Evolutionary conservation across 2,888 invertebrate species (phyloP), one percentile per base, ranked within the genome.

Genomic region (Phengaris arion): DNA sequence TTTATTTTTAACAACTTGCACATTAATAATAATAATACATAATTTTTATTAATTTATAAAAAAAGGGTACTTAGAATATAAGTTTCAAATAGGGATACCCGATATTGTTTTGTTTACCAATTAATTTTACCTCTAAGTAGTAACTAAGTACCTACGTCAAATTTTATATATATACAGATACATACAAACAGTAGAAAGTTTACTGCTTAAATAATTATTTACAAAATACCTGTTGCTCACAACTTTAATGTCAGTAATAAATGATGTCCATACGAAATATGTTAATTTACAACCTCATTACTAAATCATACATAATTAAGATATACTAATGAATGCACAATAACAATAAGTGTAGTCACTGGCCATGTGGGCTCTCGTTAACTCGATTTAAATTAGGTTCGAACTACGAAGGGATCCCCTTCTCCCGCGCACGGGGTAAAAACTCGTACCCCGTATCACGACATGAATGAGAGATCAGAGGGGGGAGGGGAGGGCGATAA

Each of bases 391-490:
- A 64, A 64, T 64, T 10, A 64, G 59, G 15, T 57, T 6, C 22
- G 4, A 59, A 35, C 35, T 35, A 35, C 35, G 35, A 35, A 35
- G 35, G 35, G 35, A 35, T 35, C 59, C 22, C 59, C 59, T 57
- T 57, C 13, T 10, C 87, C 87, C 83, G 78, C 79, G 78, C 79
- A 80, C 79, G 79, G 81, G 81, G 82, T 35, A 35, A 35, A 35
- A 85, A 84, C 82, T 83, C 84, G 87, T 86, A 88, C 88, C 90
- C 91, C 89, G 88, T 87, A 86, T 87, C 85, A 82, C 81, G 84
- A 87, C 89, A 91, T 92, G 92, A 92, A 92, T 92, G 92, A 86
- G 86, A 85, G 84, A 83, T 82, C 80, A 76, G 83, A 82, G 75
- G 83, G 79, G 82, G 82, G 80, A 83, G 81, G 80, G 81, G 78